A percentile compares a stretch with the other conserved stretches of the same genome.
These are phyloP conservation scores for Ceryle rudis DNA, from an alignment of 2,797 vertebrate species.

Conservation along the genomic window DNA sequence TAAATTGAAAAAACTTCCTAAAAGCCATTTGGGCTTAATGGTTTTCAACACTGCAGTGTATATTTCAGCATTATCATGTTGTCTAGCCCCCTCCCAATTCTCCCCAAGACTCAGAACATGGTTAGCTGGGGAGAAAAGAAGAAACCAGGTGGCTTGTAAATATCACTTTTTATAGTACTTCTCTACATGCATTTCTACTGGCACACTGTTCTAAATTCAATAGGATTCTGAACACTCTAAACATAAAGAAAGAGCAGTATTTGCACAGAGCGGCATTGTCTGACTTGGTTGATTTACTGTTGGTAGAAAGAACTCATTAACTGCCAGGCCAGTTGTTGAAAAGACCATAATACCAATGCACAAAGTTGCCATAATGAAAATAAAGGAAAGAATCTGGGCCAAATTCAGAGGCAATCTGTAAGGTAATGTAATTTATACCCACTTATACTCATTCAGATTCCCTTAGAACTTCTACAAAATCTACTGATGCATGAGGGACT, in stretches of 20 bases:
- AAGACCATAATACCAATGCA: slow-evolving; percentile 11
- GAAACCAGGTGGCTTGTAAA: slow-evolving; percentile 19
- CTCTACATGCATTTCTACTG: neutral
- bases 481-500: slow-evolving; percentile 38
- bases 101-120: neutral
- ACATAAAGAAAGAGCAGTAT: slow-evolving; percentile 24
- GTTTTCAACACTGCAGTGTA: neutral
- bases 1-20: neutral
- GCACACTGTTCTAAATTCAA: slow-evolving; percentile 25
- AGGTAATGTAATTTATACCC: slow-evolving; percentile 64
- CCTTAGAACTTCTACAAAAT: slow-evolving; percentile 50
- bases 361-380: slow-evolving; percentile 66
- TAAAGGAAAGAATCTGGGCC: slow-evolving; percentile 62
- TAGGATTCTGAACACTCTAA: neutral
- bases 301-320: slow-evolving; percentile 6
- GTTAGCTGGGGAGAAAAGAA: neutral
- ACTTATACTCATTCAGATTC: slow-evolving; percentile 51
- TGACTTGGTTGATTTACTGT: slow-evolving; percentile 39
- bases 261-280: neutral
- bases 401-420: slow-evolving; percentile 62
- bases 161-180: slow-evolving; percentile 10
- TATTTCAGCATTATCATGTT: neutral
- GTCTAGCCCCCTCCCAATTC: neutral
- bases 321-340: neutral
- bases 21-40: neutral